Conservation (phyloP, 1,140 invertebrate species). For the Scylla paramamosain region DNA sequence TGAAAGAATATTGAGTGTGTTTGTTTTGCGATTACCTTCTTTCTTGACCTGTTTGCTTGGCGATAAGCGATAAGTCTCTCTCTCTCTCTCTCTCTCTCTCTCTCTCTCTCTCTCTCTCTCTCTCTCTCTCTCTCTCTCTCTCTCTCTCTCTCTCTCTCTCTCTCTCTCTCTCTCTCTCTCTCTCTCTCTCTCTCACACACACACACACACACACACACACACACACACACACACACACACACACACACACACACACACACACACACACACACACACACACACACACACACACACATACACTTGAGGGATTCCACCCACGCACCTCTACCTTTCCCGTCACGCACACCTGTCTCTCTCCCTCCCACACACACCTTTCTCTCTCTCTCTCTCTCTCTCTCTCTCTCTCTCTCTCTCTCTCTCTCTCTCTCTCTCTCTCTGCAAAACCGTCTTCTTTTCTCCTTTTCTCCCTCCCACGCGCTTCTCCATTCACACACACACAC, state of each 20-base stretch:
- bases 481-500: neutral
- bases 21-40: too few species aligned
- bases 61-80: too few species aligned
- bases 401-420: neutral
- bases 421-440: neutral
- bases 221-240: too few species aligned
- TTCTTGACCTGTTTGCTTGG: too few species aligned
- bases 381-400: neutral
- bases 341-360: conserved; percentile 22
- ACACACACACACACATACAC: too few species aligned
- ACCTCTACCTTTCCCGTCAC: neutral
- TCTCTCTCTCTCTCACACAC: neutral
- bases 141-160: neutral
- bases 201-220: neutral
- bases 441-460: neutral
- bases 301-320: neutral
- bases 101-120: conserved; percentile 16
- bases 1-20: too few species aligned
- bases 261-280: too few species aligned
- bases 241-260: too few species aligned
- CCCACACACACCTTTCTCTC: neutral
- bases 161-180: too few species aligned
- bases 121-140: conserved; percentile 43
- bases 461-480: too few species aligned
- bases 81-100: conserved; percentile 2